Conservation (phyloP, 2,113 vertebrate species). For the Mesembrinibis cayennensis region DNA sequence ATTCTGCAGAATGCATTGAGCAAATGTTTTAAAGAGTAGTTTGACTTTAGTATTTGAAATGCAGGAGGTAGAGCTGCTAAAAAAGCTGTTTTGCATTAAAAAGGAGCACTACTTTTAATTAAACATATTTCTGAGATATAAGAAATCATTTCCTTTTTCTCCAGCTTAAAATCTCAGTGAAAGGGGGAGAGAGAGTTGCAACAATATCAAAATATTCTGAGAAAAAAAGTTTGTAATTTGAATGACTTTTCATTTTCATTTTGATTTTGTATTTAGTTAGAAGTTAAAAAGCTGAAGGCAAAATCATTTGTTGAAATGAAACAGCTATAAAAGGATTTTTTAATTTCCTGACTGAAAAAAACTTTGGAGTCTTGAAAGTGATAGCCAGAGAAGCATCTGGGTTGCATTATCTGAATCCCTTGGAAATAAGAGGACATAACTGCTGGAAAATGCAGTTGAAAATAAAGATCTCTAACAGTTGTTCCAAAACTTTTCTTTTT, state of each 20-base stretch:
- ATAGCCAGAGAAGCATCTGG: constrained; percentile 28
- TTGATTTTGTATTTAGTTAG: not conserved
- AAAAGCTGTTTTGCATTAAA: not conserved
- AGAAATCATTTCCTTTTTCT: not conserved
- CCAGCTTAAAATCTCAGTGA: not conserved
- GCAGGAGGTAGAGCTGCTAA: not conserved
- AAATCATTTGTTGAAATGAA: not conserved
- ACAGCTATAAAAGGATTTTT: constrained; percentile 5
- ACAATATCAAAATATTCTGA: not conserved
- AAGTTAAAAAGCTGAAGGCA: constrained; percentile 10
- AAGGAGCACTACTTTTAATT: not conserved
- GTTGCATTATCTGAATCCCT: not conserved
- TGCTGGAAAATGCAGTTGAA: not conserved
- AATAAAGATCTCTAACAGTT: not conserved
- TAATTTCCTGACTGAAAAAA: constrained; percentile 12
- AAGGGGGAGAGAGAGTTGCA: not conserved
- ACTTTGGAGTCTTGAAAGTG: not conserved
- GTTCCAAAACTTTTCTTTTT: not conserved
- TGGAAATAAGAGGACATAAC: constrained; percentile 1
- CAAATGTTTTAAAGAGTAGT: not conserved
- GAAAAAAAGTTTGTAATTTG: not conserved
- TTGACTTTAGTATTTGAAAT: not conserved
- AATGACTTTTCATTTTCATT: not conserved
- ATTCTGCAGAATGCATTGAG: not conserved
- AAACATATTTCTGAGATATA: not conserved